Percentiles rank a stretch among this genome's conserved stretches.
These are phyloP conservation scores for Aphelinus atriplicis DNA, from an alignment of 1,140 invertebrate species.

Conservation along the genomic window DNA sequence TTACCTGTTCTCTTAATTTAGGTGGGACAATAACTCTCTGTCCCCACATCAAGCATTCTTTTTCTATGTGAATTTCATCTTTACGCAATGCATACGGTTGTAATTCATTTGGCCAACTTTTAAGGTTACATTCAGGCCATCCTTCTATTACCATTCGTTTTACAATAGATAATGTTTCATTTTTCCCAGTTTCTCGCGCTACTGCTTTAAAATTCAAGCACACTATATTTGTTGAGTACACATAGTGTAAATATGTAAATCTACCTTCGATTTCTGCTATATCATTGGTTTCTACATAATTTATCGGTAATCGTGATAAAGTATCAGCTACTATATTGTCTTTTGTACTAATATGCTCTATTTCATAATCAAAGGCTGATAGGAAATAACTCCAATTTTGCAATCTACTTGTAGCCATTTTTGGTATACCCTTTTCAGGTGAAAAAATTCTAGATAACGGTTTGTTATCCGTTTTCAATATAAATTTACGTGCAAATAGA, in stretches of 20 bases:
- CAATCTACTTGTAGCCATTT: constrained; percentile 42
- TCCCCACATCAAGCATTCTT: background rate
- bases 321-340: constrained; percentile 44
- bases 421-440: constrained; percentile 46
- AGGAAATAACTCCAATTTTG: constrained; percentile 49
- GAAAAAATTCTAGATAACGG: constrained; percentile 52
- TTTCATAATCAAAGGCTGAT: constrained; percentile 46
- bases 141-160: background rate
- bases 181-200: constrained; percentile 1
- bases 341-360: constrained; percentile 37
- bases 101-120: background rate
- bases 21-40: background rate
- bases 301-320: constrained; percentile 38
- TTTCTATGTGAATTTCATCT: background rate
- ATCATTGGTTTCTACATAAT: background rate
- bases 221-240: background rate
- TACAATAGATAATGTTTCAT: background rate
- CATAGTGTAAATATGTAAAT: background rate
- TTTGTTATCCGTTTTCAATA: constrained; percentile 55
- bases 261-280: background rate
- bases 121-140: background rate
- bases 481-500: constrained; percentile 53
- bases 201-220: background rate
- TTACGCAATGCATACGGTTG: background rate
- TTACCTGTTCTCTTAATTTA: constrained; percentile 9